Percentiles rank a stretch among this genome's conserved stretches.
These are phyloP conservation scores for Meriones psammophilus DNA, from an alignment of 2,797 vertebrate genomes.

Conservation along the genomic window DNA sequence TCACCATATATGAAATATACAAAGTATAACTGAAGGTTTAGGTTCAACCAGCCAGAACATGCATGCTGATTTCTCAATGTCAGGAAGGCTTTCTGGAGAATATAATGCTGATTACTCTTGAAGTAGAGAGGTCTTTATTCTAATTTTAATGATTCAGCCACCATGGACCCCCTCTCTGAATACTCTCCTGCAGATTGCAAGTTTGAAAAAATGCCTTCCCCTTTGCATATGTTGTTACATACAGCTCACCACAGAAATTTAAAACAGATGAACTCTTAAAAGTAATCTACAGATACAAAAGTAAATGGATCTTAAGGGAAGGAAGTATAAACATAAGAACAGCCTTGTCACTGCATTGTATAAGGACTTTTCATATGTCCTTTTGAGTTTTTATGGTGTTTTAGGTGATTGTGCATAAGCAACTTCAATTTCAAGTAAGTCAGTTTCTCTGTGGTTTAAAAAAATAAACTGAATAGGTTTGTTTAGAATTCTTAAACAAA, in stretches of 20 bases:
- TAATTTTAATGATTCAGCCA: neutral
- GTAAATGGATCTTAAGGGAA: neutral
- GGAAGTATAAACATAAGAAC: neutral
- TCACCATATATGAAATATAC: neutral
- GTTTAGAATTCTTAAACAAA: neutral
- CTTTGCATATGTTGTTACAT: neutral
- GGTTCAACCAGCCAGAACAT: neutral
- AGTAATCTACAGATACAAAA: conserved; percentile 35
- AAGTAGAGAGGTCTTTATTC: neutral
- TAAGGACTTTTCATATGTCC: neutral
- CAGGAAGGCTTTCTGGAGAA: neutral
- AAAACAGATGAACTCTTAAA: conserved; percentile 20
- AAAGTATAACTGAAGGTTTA: neutral
- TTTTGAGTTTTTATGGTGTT: conserved; percentile 12
- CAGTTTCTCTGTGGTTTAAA: neutral
- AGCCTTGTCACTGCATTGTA: conserved; percentile 12
- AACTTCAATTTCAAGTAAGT: conserved; percentile 8
- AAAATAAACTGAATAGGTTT: neutral
- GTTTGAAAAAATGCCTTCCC: neutral
- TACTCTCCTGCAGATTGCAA: neutral
- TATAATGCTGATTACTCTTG: neutral
- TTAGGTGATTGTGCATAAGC: neutral
- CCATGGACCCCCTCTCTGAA: fast-evolving
- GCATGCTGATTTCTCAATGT: conserved; percentile 13
- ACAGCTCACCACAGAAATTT: neutral